Base-by-base conservation (phyloP, 2,888 invertebrate genomes). In the Desoria tigrina region DNA sequence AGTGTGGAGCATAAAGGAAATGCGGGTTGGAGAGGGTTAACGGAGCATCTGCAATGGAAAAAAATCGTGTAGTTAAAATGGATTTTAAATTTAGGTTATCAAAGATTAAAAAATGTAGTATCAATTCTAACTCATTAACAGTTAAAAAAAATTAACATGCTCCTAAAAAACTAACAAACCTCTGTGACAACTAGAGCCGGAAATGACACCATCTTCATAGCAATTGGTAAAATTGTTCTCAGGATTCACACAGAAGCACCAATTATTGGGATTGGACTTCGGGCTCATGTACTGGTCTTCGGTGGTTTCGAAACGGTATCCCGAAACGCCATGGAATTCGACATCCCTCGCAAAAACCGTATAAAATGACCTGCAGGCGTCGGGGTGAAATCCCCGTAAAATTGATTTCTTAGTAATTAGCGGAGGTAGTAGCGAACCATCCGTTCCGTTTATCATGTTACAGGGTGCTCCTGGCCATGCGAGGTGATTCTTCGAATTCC, bases 11-110 rank as follows among this genome's bases (percentile, higher is more conserved):
- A 21, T 65, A 57, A 23, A 70, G 58, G 45, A 71, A 71, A 39
- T 71, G 71, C 2, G 71, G 71, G 42, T 65, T 65, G 18, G 62
- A 62, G 23, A 71, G 50, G 4, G 65, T 65, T 1, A 67, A 55
- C 6, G 71, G 71, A 45, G 50, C 58, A 7, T 61, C 64, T 68
- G 18, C 21, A 42, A 53, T 23, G 9, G 54, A 54, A 45, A 18
- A 16, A 39, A 39, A 9, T 11, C 39, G 39, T 16, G 9, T 39
- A 39, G 39, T 16, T 49, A 7, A 9, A 49, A 16, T 18, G 7
- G 18, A 16, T 18, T 16, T 7, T 7, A 49, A 49, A 49, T 16
- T 49, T 11, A 11, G 21, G 7, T 49, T 21, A 21, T 49, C n/a
- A n/a, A n/a, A n/a, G n/a, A n/a, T n/a, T n/a, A n/a, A 39, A 9